Evolutionary conservation across 1,140 invertebrate species (phyloP), one percentile per base, ranked within the genome.

Genomic region (Lepidurus couesii): DNA sequence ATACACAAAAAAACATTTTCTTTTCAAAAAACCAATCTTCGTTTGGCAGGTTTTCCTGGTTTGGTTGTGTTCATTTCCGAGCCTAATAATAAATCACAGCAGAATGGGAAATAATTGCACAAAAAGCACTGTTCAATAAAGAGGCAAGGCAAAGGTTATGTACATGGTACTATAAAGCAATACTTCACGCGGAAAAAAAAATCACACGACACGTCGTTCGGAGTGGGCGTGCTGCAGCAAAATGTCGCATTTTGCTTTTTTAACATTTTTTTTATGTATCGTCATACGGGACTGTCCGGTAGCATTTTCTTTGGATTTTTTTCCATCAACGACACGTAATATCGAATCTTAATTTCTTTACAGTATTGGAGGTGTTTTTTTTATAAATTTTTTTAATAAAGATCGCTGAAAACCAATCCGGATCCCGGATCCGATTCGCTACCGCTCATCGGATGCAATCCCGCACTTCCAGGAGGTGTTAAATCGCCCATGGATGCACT

Each of bases 331-430:
- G 34, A 4, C 34, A 34, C 34, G 2, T 34, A 34, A 34, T 34
- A 34, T 34, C 34, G 34, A 4, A 65, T 65, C n/a, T 65, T 65
- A 21, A 21, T 65, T 13, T 13, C 21, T 65, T 47, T 65, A 65
- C 53, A 65, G 13, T 13, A 21, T 65, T 65, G 21, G 73, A 43
- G n/a, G 13, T 74, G 16, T 42, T 9, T 74, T 21, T 44, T 6
- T 11, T 44, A 21, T 26, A 42, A n/a, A 42, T 74, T 44, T 26
- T 74, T 21, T 45, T 74, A 79, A 74, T 79, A 79, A 42, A 79
- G 78, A 45, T 79, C 78, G 42, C 78, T 79, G 78, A 79, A 79
- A 74, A 79, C 78, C 75, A 79, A 79, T 47, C 75, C 75, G 24
- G 78, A 79, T 44, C 74, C 75, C 16, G 73, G 44, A 74, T 74